Conservation (phyloP, 2,113 vertebrate genomes). For the Notarius lentiginosus region DNA sequence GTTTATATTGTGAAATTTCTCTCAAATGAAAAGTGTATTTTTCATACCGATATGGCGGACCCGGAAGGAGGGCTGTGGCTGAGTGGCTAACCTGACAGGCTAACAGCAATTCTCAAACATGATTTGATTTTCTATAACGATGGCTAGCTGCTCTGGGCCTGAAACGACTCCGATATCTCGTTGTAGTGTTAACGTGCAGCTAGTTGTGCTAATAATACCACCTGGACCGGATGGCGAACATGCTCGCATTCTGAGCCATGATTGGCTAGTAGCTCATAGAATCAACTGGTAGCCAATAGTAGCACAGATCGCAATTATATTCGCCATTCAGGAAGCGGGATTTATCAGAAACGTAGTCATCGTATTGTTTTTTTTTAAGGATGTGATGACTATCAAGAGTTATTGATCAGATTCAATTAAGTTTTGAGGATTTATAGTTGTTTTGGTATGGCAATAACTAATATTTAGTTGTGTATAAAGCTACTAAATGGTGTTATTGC, state of each 20-base stretch:
- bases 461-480: background rate
- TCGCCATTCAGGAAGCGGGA: background rate
- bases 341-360: background rate
- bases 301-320: background rate
- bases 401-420: background rate
- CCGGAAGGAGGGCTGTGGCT: background rate
- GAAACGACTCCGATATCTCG: background rate
- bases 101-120: background rate
- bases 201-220: background rate
- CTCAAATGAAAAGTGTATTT: background rate
- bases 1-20: background rate
- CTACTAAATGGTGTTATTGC: background rate
- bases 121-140: background rate
- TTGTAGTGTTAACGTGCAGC: background rate
- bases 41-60: background rate
- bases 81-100: background rate
- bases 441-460: background rate
- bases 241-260: background rate
- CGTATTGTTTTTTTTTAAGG: background rate
- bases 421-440: background rate
- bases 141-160: background rate
- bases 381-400: background rate
- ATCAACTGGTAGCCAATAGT: background rate
- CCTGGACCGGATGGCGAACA: background rate
- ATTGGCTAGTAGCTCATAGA: background rate